phyloP scores from a whole-genome alignment of 2,888 invertebrate species.

The Catocala nupta region DNA sequence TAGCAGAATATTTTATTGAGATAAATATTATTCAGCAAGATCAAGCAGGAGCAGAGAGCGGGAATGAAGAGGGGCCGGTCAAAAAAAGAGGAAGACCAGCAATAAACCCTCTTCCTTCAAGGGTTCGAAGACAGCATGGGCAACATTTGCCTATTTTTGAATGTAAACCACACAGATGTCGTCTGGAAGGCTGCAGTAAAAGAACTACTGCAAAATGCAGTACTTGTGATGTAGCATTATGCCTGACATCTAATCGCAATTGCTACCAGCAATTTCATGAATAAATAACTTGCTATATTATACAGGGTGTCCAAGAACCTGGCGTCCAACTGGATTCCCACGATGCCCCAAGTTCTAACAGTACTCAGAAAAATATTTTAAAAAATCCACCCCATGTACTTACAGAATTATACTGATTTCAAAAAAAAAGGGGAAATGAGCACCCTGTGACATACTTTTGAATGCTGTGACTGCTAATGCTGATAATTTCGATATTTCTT shows the following conservation, averaged over 20 bases:
- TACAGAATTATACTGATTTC: too few species aligned
- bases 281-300: too few species aligned
- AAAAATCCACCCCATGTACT: too few species aligned
- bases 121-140: constrained; percentile 9
- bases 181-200: constrained; percentile 18
- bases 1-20: too few species aligned
- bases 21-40: neutral
- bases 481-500: too few species aligned
- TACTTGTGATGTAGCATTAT: constrained; percentile 20
- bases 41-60: constrained; percentile 2
- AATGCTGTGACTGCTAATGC: too few species aligned
- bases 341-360: too few species aligned
- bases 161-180: constrained; percentile 16
- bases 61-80: constrained; percentile 2
- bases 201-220: constrained; percentile 25
- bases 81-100: constrained; percentile 12
- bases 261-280: constrained; percentile 11
- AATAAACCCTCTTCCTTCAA: constrained; percentile 9
- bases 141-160: constrained; percentile 9
- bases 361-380: too few species aligned
- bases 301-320: too few species aligned
- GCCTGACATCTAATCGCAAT: constrained; percentile 20
- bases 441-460: too few species aligned
- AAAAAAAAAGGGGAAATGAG: too few species aligned
- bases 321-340: too few species aligned